Conservation (phyloP, 2,888 invertebrate genomes). For the Petrophora chlorosata region DNA sequence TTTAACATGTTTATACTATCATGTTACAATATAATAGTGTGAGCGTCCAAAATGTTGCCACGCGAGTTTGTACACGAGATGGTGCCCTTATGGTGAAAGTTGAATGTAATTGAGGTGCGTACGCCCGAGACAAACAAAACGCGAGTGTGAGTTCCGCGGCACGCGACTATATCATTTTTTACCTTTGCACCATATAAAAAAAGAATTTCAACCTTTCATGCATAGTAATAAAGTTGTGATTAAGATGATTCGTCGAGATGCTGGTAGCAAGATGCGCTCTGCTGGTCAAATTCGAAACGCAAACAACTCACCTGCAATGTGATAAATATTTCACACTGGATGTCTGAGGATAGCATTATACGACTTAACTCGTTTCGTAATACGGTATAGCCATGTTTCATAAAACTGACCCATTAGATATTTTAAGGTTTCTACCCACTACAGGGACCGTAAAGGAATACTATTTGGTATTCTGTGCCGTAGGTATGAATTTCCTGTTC, state of each 20-base stretch:
- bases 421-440: not conserved
- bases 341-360: constrained; percentile 37
- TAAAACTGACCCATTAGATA: constrained; percentile 15
- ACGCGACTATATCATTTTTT: constrained; percentile 58
- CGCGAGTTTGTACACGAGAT: constrained; percentile 45
- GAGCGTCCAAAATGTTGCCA: constrained; percentile 21
- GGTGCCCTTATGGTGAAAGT: constrained; percentile 77
- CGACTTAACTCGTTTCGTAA: constrained; percentile 32
- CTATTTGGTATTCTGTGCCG: too few species aligned
- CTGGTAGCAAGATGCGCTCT: constrained; percentile 45
- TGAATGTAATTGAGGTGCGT: constrained; percentile 66
- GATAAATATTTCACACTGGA: constrained; percentile 52
- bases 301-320: constrained; percentile 52
- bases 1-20: not conserved
- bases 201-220: constrained; percentile 45
- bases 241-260: constrained; percentile 37
- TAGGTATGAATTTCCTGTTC: too few species aligned
- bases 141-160: constrained; percentile 45
- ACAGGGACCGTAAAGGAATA: too few species aligned
- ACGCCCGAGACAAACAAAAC: constrained; percentile 60
- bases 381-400: constrained; percentile 24
- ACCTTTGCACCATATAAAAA: constrained; percentile 37
- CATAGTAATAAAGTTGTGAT: constrained; percentile 42
- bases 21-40: constrained; percentile 21
- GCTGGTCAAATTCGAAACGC: constrained; percentile 54